A percentile compares a stretch with the other conserved stretches of the same genome.
These are phyloP conservation scores for Listrodromus nycthemerus DNA, from an alignment of 2,888 invertebrate genomes.

Conservation along the genomic window DNA sequence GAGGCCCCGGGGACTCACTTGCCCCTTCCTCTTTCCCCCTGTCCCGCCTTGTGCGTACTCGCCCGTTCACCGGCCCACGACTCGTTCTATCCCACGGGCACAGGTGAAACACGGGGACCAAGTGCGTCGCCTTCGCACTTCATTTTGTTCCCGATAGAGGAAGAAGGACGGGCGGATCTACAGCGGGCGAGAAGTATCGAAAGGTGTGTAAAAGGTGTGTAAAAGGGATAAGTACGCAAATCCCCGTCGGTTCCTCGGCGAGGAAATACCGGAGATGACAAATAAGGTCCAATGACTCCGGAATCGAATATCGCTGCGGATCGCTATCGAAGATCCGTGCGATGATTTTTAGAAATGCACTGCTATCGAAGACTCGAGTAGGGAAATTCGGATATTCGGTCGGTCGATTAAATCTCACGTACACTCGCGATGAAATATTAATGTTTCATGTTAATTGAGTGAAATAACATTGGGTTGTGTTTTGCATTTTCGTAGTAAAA, in stretches of 20 bases:
- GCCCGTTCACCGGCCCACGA: conserved; percentile 33
- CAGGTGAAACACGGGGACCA: conserved; percentile 74
- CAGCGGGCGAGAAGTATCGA: conserved; percentile 47
- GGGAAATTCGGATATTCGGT: too few species aligned
- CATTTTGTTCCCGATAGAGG: conserved; percentile 59
- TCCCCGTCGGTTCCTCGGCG: conserved; percentile 11
- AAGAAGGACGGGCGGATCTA: conserved; percentile 56
- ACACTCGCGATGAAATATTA: too few species aligned
- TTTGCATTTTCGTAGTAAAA: too few species aligned
- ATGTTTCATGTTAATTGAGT: too few species aligned
- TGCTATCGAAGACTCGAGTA: too few species aligned
- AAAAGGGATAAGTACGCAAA: conserved; percentile 44
- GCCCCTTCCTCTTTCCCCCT: conserved; percentile 40
- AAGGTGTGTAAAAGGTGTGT: conserved; percentile 21
- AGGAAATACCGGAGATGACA: neutral
- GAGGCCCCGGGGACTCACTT: conserved; percentile 62
- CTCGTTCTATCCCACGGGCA: conserved; percentile 54
- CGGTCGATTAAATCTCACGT: too few species aligned
- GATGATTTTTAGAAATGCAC: neutral
- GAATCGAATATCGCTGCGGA: conserved; percentile 38
- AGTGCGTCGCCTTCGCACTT: conserved; percentile 52
- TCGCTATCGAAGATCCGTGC: conserved; percentile 14
- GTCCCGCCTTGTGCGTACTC: conserved; percentile 56
- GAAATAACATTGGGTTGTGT: too few species aligned
- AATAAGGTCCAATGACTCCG: conserved; percentile 54